phyloP scores from a whole-genome alignment of 2,888 invertebrate genomes.

The Noctua pronuba region DNA sequence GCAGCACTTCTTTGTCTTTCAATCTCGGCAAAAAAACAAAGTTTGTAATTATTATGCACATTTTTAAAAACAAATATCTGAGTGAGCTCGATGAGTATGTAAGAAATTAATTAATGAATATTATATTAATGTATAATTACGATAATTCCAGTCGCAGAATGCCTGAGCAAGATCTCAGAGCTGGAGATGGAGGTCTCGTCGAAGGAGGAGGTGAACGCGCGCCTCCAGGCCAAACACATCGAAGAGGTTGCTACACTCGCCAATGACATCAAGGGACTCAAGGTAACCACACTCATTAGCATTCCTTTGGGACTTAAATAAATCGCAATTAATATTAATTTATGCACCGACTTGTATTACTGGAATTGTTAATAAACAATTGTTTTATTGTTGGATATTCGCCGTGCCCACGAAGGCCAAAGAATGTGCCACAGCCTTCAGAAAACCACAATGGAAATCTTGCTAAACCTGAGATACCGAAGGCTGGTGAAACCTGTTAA shows the following conservation, averaged over 20 bases:
- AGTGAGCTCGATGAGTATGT: background rate
- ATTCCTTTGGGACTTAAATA: slow-evolving; percentile 40
- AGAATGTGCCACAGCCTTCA: slow-evolving; percentile 32
- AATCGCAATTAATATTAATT: slow-evolving; percentile 48
- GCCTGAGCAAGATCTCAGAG: slow-evolving; percentile 90
- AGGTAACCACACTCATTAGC: slow-evolving; percentile 75
- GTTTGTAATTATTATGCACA: slow-evolving; percentile 2
- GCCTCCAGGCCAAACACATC: slow-evolving; percentile 86
- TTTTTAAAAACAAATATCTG: background rate
- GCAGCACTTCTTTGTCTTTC: background rate
- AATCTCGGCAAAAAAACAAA: background rate
- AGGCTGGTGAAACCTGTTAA: slow-evolving; percentile 17
- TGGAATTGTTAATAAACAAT: slow-evolving; percentile 27
- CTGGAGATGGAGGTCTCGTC: slow-evolving; percentile 89
- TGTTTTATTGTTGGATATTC: slow-evolving; percentile 46
- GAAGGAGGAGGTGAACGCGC: slow-evolving; percentile 88
- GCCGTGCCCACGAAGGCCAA: slow-evolving; percentile 17
- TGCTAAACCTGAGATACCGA: slow-evolving; percentile 13
- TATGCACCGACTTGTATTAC: slow-evolving; percentile 41
- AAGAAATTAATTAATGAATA: slow-evolving; percentile 15
- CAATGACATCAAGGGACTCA: slow-evolving; percentile 86
- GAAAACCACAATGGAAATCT: slow-evolving; percentile 24
- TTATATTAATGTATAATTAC: slow-evolving; percentile 3
- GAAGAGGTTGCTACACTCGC: slow-evolving; percentile 86
- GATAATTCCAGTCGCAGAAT: slow-evolving; percentile 88